phyloP scores from a whole-genome alignment of 2,113 vertebrate species.

The Urocolius indicus region DNA sequence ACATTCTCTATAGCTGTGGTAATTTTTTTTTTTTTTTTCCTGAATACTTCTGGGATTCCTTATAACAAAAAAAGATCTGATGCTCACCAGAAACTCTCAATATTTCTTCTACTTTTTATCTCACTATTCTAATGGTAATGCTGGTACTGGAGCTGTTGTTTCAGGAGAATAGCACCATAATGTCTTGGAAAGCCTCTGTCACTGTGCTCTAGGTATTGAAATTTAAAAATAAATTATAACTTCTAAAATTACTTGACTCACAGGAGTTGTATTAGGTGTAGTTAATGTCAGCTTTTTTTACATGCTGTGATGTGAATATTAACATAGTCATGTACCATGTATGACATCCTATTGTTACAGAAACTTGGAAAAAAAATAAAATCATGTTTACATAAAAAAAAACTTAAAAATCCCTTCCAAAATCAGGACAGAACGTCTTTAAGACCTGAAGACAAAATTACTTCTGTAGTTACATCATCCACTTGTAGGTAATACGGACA shows the following conservation, averaged over 20 bases:
- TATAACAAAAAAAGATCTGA: not conserved
- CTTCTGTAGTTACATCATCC: not conserved
- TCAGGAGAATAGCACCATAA: not conserved
- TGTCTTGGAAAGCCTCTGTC: not conserved
- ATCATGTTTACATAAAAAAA: not conserved
- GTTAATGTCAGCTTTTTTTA: slow-evolving; percentile 13
- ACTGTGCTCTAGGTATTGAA: not conserved
- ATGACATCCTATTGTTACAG: not conserved
- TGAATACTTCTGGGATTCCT: not conserved
- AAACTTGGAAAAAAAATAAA: not conserved
- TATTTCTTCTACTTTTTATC: not conserved
- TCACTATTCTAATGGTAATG: not conserved
- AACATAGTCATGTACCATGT: not conserved
- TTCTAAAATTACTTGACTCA: slow-evolving; percentile 12
- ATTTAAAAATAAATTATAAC: slow-evolving; percentile 19
- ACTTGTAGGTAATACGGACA: not conserved
- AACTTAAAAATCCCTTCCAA: not conserved
- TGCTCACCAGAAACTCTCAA: not conserved
- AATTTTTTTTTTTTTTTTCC: not conserved
- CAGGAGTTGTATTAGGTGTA: not conserved
- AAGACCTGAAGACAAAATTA: not conserved
- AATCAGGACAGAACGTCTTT: not conserved
- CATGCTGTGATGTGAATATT: not conserved
- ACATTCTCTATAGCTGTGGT: not conserved
- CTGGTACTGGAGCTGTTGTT: not conserved